phyloP scores from a whole-genome alignment of 2,888 invertebrate genomes.

The Anoncus sp. region DNA sequence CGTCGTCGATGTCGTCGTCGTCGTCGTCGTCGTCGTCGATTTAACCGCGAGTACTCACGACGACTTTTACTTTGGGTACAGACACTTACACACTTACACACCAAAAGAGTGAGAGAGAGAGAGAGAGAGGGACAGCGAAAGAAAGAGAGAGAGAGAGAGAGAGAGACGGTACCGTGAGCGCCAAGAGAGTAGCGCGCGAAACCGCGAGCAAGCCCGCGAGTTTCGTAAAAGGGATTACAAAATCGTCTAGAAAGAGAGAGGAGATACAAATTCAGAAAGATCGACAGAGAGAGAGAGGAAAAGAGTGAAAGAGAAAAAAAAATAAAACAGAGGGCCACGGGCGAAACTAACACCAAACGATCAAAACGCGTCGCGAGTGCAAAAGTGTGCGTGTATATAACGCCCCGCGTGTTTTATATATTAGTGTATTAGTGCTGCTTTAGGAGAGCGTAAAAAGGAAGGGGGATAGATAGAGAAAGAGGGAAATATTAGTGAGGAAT shows the following conservation, averaged over 20 bases:
- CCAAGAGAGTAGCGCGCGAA: constrained; percentile 53
- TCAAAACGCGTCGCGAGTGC: constrained; percentile 45
- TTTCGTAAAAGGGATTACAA: constrained; percentile 80
- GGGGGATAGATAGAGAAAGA: constrained; percentile 50
- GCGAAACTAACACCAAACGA: constrained; percentile 31
- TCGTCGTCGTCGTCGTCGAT: constrained; percentile 56
- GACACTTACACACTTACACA: neutral
- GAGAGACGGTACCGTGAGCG: constrained; percentile 55
- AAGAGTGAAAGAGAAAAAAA: constrained; percentile 39
- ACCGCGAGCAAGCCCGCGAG: constrained; percentile 67
- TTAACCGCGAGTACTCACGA: constrained; percentile 54
- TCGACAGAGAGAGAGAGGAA: constrained; percentile 22
- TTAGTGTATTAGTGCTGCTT: constrained; percentile 11
- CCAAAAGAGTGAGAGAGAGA: constrained; percentile 35
- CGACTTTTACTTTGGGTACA: constrained; percentile 64
- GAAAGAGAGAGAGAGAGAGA: constrained; percentile 57
- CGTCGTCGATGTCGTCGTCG: constrained; percentile 59
- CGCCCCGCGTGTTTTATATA: too few species aligned
- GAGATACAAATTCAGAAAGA: too few species aligned
- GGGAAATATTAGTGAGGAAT: constrained; percentile 20
- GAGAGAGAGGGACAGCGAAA: constrained; percentile 63
- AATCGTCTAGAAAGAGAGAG: constrained; percentile 75
- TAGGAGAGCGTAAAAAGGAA: constrained; percentile 32
- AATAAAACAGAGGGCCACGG: constrained; percentile 40
- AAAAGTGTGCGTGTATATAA: constrained; percentile 12